phyloP scores from a whole-genome alignment of 2,797 vertebrate species.

The Saxicola maurus region DNA sequence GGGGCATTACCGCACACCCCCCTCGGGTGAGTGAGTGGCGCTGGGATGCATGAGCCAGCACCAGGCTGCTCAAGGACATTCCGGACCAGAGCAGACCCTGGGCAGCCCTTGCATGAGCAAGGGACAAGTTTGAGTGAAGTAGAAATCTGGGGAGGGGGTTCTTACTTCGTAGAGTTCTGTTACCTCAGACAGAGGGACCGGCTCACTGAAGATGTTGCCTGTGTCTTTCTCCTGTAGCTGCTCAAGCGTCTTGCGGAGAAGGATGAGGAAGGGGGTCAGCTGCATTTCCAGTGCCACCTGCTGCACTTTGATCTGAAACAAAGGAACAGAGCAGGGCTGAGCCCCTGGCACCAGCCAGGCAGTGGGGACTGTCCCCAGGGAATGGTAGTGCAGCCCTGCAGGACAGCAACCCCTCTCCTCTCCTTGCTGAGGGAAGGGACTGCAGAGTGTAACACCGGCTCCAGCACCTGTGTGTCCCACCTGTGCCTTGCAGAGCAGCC shows the following conservation, averaged over 20 bases:
- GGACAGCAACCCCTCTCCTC: not conserved
- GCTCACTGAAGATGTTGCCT: conserved; percentile 97
- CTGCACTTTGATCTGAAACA: conserved; percentile 93
- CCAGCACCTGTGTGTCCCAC: not conserved
- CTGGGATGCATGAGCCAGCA: not conserved
- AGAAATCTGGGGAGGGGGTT: conserved; percentile 73
- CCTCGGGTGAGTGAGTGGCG: not conserved
- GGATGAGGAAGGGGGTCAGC: conserved; percentile 93
- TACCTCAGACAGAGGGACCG: conserved; percentile 97
- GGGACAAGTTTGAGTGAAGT: conserved; percentile 51
- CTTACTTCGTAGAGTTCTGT: conserved; percentile 85
- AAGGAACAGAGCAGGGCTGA: not conserved
- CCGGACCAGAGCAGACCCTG: not conserved
- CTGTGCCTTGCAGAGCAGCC: not conserved
- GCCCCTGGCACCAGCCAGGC: not conserved
- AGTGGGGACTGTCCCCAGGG: not conserved
- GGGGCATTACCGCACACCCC: not conserved
- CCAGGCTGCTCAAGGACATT: not conserved
- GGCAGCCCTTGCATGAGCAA: conserved; percentile 15
- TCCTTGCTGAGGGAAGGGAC: not conserved
- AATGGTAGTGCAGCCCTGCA: not conserved
- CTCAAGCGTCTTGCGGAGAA: conserved; percentile 91
- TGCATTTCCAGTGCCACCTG: conserved; percentile 96
- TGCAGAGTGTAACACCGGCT: rapidly evolving
- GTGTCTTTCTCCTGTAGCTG: conserved; percentile 97